Conservation (phyloP, 2,797 vertebrate genomes). For the Chrysocyon brachyurus region DNA sequence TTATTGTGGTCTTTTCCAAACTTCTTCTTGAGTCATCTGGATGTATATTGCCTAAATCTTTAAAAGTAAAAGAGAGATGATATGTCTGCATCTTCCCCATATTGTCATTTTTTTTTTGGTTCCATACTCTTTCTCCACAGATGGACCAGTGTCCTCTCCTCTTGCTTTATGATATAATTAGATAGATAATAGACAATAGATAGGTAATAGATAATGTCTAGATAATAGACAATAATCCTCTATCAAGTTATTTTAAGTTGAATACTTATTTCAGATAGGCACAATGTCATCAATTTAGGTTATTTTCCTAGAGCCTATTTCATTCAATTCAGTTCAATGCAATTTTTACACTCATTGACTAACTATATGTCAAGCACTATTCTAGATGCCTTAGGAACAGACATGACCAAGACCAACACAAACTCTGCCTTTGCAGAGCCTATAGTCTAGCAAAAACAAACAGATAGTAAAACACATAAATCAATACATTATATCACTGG, state of each 20-base stretch:
- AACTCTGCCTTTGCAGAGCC: neutral
- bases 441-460: neutral
- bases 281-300: neutral
- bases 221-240: neutral
- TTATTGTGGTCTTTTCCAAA: neutral
- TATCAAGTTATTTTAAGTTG: slow-evolving; percentile 34
- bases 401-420: neutral
- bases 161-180: neutral
- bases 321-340: neutral
- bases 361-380: neutral
- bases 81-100: neutral
- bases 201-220: neutral
- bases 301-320: neutral
- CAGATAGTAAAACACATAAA: neutral
- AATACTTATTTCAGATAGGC: neutral
- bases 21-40: slow-evolving; percentile 4
- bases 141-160: neutral
- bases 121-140: neutral
- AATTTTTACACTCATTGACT: neutral
- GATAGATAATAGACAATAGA: neutral
- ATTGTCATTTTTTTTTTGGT: neutral
- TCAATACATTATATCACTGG: neutral
- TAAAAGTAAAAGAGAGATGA: neutral
- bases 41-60: neutral
- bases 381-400: neutral